Evolutionary conservation across 1,140 invertebrate genomes (phyloP), one percentile per base, ranked within the genome.

Genomic region (Spodoptera litura): DNA sequence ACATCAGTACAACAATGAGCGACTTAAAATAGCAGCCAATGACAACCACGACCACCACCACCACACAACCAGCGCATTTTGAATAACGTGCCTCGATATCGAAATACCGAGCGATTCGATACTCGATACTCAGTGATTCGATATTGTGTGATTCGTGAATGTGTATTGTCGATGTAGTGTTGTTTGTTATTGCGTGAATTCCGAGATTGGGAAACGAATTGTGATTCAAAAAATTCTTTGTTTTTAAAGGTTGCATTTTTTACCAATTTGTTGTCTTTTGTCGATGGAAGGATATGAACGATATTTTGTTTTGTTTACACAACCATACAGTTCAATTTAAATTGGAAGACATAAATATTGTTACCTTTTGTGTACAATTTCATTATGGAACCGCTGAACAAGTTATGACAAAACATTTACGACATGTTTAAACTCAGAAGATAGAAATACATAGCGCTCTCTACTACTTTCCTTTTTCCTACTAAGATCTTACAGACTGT

Each of bases 161-260:
- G 15, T 27, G 44, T 10, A 44, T 52, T 52, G 44, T 68, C 44
- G 49, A 52, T 27, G 64, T 68, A 25, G 13, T 25, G 13, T 68
- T 68, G 64, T 68, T 68, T 52, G 64, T 51, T 52, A 64, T 44
- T 64, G 61, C 61, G 61, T 64, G 61, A 64, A 64, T 68, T 12
- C 25, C 25, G 27, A 61, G 44, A 68, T 68, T 52, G 15, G 49
- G 51, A 20, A 68, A 13, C 44, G 20, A 68, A 44, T 44, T 6
- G 61, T 3, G 9, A 27, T 27, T 31, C 12, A 5, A 44, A 44
- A 44, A 44, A 31, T 35, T 35, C 10, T 27, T 13, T 64, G 61
- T 64, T 44, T 64, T 64, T 64, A 44, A 38, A 64, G 31, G 31
- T 52, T 15, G 15, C 4, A n/a, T 11, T 52, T 49, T 68, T 10